Evolutionary conservation across 2,888 invertebrate species (phyloP), one percentile per base, ranked within the genome.

Genomic region (Mylabris sibirica): DNA sequence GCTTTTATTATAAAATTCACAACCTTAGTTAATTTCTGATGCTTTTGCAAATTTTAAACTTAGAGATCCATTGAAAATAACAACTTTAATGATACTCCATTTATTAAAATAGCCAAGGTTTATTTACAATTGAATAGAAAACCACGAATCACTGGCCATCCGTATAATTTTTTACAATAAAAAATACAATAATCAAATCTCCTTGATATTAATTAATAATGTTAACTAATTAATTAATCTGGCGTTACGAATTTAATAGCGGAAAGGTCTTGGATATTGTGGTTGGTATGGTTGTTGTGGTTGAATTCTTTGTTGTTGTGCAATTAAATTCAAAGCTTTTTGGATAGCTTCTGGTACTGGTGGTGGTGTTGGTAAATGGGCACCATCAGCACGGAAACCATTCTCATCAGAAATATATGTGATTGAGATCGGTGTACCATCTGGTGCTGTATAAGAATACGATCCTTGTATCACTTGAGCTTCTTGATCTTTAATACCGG

Each of bases 391-490:
- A 79, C 91, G 89, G 84, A 92, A 94, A 67, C 93, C 94, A 80
- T 91, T 91, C 85, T 93, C 93, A 82, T 93, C 93, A 22, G 93
- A 93, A 20, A 92, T 87, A 77, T 93, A 93, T 44, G 87, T 89
- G 63, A 89, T 86, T 62, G 88, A 87, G 70, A 88, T 88, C 41
- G 86, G 83, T 12, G 88, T 84, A 66, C 89, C 89, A 78, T 89
- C 89, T 14, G 89, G 88, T 34, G 87, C 88, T n/a, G 87, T 88
- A 79, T 89, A 89, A 17, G 67, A 70, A 60, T 67, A 74, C 38
- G 91, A 91, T 59, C 94, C 94, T 81, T 92, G 91, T 2, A 92
- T 91, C 1, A 92, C 91, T 89, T 93, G 89, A 17, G 90, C 90
- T 78, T 90, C 90, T 2, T 90, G 89, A 65, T 89, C 88, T 72